Base-by-base conservation (phyloP, 2,797 vertebrate species). In the Kryptolebias ocellatus region DNA sequence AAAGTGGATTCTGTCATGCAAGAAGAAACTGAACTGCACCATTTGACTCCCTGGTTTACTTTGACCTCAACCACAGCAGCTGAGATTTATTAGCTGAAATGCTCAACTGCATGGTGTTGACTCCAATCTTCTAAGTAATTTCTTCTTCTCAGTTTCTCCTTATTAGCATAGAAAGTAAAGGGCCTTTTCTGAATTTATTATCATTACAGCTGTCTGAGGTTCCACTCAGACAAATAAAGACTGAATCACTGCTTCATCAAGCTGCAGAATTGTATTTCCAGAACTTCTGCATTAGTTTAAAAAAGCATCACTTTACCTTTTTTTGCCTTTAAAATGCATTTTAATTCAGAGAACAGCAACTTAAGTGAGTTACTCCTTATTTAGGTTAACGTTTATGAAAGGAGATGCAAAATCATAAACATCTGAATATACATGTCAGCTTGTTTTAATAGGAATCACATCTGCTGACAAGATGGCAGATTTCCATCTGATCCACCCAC, bases 121-220 rank as follows among this genome's bases (percentile, higher is more conserved):
- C 85, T 87, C 77, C 84, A 87, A 84, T 90, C 83, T 85, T 68
- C 76, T 31, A 45, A 80, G 72, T 83, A 82, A 90, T 88, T 83
- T 84, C 70, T 78, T 77, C 65, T 73, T 85, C 87, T 89, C 74
- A 82, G 39, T 83, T 78, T 74, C 49, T 73, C 53, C 82, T 87
- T 80, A 90, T 90, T 88, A 88, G 64, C 87, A 89, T 83, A 78
- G 72, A 84, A 82, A 87, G 80, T 82, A 71, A 67, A 76, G 50
- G 78, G 74, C 76, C 71, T 84, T 87, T 80, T 83, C 65, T 53
- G 39, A 67, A 74, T 64, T 80, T 88, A 73, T 85, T 79, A 76
- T 62, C 63, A 64, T 69, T 68, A 68, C 39, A 57, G 70, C 54
- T 74, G 75, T 80, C 65, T 78, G 64, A 60, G 62, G 62, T 44